Evolutionary conservation across 37 sponge, comb jelly and placozoan genomes (phyloP).

Genomic region (Agelas oroides): DNA sequence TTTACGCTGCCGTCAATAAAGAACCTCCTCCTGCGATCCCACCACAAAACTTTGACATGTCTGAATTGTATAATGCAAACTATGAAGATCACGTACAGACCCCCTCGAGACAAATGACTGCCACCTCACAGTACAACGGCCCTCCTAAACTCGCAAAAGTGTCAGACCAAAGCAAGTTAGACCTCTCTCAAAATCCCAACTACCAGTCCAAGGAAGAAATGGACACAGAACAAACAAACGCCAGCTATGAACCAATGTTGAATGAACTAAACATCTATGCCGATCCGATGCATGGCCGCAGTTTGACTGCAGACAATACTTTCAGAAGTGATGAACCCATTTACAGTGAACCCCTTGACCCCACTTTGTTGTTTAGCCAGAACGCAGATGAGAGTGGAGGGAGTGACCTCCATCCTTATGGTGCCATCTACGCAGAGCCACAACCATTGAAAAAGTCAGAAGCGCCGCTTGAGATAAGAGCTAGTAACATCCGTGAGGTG

Average conservation of each 20-base stretch:
- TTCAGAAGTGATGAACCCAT: conserved; percentile 4
- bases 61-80: background rate
- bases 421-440: conserved; percentile 73
- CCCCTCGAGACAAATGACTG: background rate
- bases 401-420: conserved; percentile 56
- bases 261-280: background rate
- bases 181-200: conserved; percentile 13
- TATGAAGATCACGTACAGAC: background rate
- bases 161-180: background rate
- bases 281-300: background rate
- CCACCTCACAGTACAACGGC: conserved; percentile 1
- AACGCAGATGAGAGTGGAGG: background rate
- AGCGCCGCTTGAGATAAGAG: conserved; percentile 17
- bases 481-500: conserved; percentile 31
- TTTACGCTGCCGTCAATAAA: background rate
- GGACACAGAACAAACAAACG: background rate
- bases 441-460: background rate
- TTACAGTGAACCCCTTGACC: conserved; percentile 44
- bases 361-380: conserved; percentile 28
- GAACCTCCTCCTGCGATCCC: conserved; percentile 7
- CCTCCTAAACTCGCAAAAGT: conserved; percentile 27
- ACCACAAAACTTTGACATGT: background rate
- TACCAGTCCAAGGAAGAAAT: conserved; percentile 9
- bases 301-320: background rate
- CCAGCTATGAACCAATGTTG: background rate